Evolutionary conservation across 2,888 invertebrate species (phyloP).

Genomic region (Xanthorhoe spadicearia): DNA sequence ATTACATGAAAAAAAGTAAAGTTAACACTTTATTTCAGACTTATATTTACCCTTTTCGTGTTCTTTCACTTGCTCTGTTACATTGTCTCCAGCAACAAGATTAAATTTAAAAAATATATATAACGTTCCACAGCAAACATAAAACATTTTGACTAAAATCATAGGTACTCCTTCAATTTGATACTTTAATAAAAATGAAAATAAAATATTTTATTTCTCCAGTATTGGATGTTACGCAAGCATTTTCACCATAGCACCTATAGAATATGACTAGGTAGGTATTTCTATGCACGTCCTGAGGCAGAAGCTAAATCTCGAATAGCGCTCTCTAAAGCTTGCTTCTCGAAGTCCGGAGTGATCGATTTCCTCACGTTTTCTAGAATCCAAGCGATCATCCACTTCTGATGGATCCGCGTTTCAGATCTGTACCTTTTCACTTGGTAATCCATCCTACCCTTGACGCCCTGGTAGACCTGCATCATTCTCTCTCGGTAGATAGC

Average conservation of each 20-base stretch:
- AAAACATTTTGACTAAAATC: constrained; percentile 23
- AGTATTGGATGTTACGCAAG: constrained; percentile 4
- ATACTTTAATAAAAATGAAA: constrained; percentile 3
- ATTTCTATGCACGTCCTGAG: constrained; percentile 68
- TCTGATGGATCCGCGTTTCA: constrained; percentile 93
- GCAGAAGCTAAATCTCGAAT: constrained; percentile 91
- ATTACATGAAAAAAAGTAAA: neutral
- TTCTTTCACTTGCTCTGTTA: neutral
- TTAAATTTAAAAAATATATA: constrained; percentile 14
- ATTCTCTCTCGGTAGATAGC: constrained; percentile 91
- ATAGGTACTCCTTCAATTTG: constrained; percentile 18
- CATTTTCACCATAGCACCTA: constrained; percentile 1
- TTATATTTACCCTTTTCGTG: neutral
- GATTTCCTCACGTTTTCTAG: constrained; percentile 91
- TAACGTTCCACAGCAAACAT: constrained; percentile 9
- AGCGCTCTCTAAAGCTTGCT: constrained; percentile 92
- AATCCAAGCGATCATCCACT: constrained; percentile 97
- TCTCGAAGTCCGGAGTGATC: constrained; percentile 93
- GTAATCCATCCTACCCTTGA: constrained; percentile 94
- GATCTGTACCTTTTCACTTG: constrained; percentile 92
- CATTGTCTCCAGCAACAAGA: constrained; percentile 1
- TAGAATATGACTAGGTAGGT: neutral
- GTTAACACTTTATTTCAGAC: neutral
- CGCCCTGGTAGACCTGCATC: constrained; percentile 79
- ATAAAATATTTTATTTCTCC: constrained; percentile 7